phyloP scores from a whole-genome alignment of 64 coral and sea anemone genomes.

The Montipora sp. region DNA sequence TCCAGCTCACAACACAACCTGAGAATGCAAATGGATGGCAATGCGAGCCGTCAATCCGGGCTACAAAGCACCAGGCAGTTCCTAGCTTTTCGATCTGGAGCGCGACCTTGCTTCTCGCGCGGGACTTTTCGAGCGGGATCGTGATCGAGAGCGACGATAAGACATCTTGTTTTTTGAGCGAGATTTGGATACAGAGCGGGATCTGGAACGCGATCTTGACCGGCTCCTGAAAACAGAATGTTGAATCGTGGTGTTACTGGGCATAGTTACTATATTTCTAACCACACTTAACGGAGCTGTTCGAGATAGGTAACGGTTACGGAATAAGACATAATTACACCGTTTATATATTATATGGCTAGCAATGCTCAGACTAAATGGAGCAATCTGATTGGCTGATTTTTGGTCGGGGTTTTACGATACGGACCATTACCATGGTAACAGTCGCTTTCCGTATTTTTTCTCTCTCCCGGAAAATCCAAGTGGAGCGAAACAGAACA shows the following conservation, averaged over 20 bases:
- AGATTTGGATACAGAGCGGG: conserved; percentile 19
- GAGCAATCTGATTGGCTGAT: too few species aligned
- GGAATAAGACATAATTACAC: too few species aligned
- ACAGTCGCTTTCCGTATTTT: too few species aligned
- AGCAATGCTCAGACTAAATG: too few species aligned
- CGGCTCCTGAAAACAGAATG: conserved; percentile 29
- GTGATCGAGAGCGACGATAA: conserved; percentile 20
- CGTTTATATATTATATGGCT: too few species aligned
- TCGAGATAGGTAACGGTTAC: background rate
- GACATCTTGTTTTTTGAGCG: conserved; percentile 11
- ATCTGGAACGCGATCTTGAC: conserved; percentile 46
- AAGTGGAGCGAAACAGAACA: too few species aligned
- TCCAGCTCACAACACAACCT: background rate
- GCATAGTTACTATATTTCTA: background rate
- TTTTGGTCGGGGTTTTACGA: too few species aligned
- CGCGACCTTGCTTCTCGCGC: conserved; percentile 38
- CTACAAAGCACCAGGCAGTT: background rate
- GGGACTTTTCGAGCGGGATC: conserved; percentile 3
- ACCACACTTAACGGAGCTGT: background rate
- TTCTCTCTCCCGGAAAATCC: too few species aligned
- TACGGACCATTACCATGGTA: too few species aligned
- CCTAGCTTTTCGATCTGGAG: conserved; percentile 50
- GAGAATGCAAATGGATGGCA: background rate
- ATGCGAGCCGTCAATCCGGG: background rate
- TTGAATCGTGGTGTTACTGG: too few species aligned